Base-by-base conservation (phyloP, 2,797 vertebrate species). In the Pantherophis vulpinus region DNA sequence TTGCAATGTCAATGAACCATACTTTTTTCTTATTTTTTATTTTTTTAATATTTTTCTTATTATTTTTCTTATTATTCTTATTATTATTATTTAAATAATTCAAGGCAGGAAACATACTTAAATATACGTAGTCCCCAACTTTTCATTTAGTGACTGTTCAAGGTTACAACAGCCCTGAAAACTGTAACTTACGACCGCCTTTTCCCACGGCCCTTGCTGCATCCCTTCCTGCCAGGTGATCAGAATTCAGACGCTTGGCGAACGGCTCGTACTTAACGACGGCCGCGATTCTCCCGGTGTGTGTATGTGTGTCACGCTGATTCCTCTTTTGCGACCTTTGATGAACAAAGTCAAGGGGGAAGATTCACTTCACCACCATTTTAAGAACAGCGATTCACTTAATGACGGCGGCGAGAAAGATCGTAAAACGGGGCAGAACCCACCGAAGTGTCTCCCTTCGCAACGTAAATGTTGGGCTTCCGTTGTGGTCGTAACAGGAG, bases 391-490 rank as follows among this genome's bases (percentile, higher is more conserved):
- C 0, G 13, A 70, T 32, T 70, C 5, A 14, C 29, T 70, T 70
- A 32, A 32, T 3, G 14, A 0, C 13, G 13, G 14, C 0, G 5
- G 13, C 0, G 4, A 2, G n/a, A 14, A 18, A 70, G n/a, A n/a
- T 32, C 13, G 6, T 16, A 32, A 70, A 70, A 32, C 0, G 14
- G 14, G n/a, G 66, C n/a, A n/a, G 27, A 13, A 0, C 11, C 29
- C 27, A 13, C 27, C 3, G 11, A 63, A 29, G 11, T 1, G 11
- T 5, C 61, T 5, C 27, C 61, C 0, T n/a, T n/a, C 29, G 11
- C 11, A 11, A 27, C 2, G 2, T 29, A 63, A 16, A 58, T 6
- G 58, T 59, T 59, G 25, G 60, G n/a, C 7, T 37, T 29, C 2
- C 0, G 2, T 37, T 9, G 66, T 18, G 16, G 66, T 70, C 14